phyloP scores from a whole-genome alignment of 2,797 vertebrate species.

The Dicrostonyx torquatus region DNA sequence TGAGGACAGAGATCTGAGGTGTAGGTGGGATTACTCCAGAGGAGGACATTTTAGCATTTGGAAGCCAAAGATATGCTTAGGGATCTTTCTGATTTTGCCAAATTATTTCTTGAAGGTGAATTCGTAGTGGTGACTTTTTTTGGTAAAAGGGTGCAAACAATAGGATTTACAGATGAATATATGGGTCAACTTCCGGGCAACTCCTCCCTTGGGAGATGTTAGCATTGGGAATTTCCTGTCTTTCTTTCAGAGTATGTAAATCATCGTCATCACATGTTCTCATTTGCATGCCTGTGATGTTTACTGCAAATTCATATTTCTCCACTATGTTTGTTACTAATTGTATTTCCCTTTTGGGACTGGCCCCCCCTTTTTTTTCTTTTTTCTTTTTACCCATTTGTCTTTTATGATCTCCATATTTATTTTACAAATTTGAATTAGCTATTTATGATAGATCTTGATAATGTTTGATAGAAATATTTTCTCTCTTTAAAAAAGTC shows the following conservation, averaged over 20 bases:
- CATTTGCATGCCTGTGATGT: conserved; percentile 72
- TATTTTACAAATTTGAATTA: conserved; percentile 71
- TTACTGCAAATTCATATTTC: conserved; percentile 44
- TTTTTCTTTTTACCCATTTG: conserved; percentile 52
- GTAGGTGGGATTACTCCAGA: neutral
- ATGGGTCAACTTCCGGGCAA: conserved; percentile 12
- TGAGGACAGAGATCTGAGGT: neutral
- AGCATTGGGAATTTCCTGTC: neutral
- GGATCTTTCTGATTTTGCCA: neutral
- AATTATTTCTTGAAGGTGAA: conserved; percentile 12
- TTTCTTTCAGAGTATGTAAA: conserved; percentile 53
- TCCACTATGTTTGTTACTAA: conserved; percentile 48
- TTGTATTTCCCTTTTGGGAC: conserved; percentile 65
- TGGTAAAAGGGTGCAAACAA: neutral
- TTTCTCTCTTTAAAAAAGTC: conserved; percentile 35
- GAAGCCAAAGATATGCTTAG: neutral
- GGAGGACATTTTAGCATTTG: neutral
- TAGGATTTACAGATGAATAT: neutral
- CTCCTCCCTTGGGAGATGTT: neutral
- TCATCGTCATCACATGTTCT: conserved; percentile 1
- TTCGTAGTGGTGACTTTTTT: conserved; percentile 12
- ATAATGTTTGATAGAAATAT: conserved; percentile 66
- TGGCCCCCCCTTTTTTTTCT: neutral
- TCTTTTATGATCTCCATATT: conserved; percentile 62
- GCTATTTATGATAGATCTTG: conserved; percentile 64